Base-by-base conservation (phyloP, 2,797 vertebrate genomes). In the Paratrypauchen microcephalus region DNA sequence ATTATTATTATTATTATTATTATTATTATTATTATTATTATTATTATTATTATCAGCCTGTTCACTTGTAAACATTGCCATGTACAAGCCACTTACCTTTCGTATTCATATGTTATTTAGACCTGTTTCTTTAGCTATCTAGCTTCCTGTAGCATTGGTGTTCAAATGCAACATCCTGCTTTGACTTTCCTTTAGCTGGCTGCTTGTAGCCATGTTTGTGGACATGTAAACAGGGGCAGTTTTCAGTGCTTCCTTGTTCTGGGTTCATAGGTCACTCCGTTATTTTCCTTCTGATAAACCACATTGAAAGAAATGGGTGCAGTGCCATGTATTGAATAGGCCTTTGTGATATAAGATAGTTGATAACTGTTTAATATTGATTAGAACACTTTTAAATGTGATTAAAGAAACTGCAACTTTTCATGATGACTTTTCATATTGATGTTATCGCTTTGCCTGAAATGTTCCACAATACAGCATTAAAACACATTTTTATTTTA, bases 211-310 rank as follows among this genome's bases (percentile, higher is more conserved):
- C n/a, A 41, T 41, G 60, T 41, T 62, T 62, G 39, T 71, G 52
- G 23, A 6, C 67, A 4, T 71, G 28, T 67, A 73, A 74, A 71
- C 70, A 19, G 36, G 41, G 11, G 12, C 18, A 19, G 28, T 56
- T 61, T 16, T 78, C 48, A 47, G 12, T 68, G 24, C 47, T 78
- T n/a, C 15, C 16, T 23, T 41, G 39, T 13, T 41, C 13, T 13
- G 0, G 39, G 69, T 64, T 83, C 61, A 75, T 47, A 70, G 58
- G 65, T 63, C 24, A 58, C 36, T 12, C 0, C 0, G 26, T 30
- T 9, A n/a, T n/a, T 0, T 0, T 32, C 68, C 21, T 63, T 65
- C 73, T 75, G 70, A 78, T 77, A 74, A 79, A 45, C 59, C 41
- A 58, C 30, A 6, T 56, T 59, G 71, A 70, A n/a, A 28, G 60